Conservation (phyloP, 2,113 vertebrate species). For the Indicator indicator region DNA sequence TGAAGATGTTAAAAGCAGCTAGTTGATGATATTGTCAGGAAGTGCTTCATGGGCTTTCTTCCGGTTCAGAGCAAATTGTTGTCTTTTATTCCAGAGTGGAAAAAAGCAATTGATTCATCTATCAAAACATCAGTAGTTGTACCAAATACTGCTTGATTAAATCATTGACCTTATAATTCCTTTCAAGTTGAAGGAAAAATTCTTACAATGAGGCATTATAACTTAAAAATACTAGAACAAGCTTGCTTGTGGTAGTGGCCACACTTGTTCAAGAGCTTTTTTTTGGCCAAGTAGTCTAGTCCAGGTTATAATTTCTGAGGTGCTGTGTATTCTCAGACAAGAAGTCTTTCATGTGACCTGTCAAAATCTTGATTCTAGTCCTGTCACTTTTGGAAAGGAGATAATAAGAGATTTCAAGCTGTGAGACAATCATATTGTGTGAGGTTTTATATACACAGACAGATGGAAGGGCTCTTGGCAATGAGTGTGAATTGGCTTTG, state of each 20-base stretch:
- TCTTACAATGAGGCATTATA: background rate
- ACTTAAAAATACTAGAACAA: background rate
- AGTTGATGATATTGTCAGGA: background rate
- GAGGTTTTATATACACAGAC: background rate
- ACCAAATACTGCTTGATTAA: background rate
- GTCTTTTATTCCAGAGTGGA: background rate
- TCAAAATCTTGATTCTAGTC: background rate
- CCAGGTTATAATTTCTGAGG: background rate
- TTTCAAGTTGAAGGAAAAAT: background rate
- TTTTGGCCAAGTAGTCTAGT: background rate
- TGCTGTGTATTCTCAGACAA: background rate
- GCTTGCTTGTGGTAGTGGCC: background rate
- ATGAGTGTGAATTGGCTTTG: background rate
- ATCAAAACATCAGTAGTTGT: background rate
- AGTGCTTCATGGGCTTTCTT: background rate
- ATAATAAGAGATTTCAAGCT: conserved; percentile 13
- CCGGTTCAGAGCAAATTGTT: background rate
- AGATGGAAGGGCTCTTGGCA: conserved; percentile 18
- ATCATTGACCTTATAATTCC: background rate
- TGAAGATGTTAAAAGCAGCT: background rate
- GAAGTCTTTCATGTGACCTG: background rate
- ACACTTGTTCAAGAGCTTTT: background rate
- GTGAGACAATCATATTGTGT: conserved; percentile 14
- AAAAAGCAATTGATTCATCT: background rate
- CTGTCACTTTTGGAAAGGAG: background rate